Evolutionary conservation across 2,888 invertebrate species (phyloP).

Genomic region (Sthenelais limicola): DNA sequence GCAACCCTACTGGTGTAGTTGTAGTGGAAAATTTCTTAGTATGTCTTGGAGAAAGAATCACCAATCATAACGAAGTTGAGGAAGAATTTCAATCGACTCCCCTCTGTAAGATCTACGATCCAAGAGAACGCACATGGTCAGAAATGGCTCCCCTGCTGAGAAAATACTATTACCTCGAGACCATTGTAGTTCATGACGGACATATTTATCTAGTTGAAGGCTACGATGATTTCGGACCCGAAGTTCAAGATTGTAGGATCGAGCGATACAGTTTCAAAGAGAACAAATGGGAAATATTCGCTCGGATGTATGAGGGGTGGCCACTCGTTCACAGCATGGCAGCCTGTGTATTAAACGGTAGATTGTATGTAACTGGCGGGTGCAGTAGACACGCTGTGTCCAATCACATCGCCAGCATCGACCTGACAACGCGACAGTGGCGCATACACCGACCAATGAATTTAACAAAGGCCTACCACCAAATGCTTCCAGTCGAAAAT

Average conservation of each 20-base stretch:
- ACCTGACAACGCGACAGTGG: not conserved
- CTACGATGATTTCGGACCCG: slow-evolving; percentile 25
- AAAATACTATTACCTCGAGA: slow-evolving; percentile 18
- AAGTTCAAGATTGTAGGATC: slow-evolving; percentile 6
- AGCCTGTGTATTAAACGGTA: slow-evolving; percentile 10
- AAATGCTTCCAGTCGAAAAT: slow-evolving; percentile 1
- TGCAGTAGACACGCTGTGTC: slow-evolving; percentile 8
- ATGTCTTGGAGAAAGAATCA: slow-evolving; percentile 13
- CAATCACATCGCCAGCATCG: slow-evolving; percentile 12
- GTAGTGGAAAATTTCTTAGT: slow-evolving; percentile 27
- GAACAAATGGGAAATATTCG: slow-evolving; percentile 24
- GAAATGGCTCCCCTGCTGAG: slow-evolving; percentile 27
- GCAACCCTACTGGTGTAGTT: slow-evolving; percentile 17
- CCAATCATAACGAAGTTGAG: slow-evolving; percentile 12
- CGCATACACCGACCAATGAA: not conserved
- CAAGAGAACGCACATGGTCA: not conserved
- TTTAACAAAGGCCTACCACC: slow-evolving; percentile 26
- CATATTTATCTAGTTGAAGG: slow-evolving; percentile 15
- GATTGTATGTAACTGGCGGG: slow-evolving; percentile 12
- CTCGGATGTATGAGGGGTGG: slow-evolving; percentile 31
- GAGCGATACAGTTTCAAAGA: slow-evolving; percentile 12
- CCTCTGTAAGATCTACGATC: slow-evolving; percentile 29
- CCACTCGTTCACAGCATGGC: slow-evolving; percentile 28
- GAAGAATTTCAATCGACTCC: slow-evolving; percentile 21
- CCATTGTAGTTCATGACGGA: slow-evolving; percentile 1